These are phyloP conservation scores for Telmatherina bonti DNA, from an alignment of 2,797 vertebrate genomes.

Conservation along the genomic window DNA sequence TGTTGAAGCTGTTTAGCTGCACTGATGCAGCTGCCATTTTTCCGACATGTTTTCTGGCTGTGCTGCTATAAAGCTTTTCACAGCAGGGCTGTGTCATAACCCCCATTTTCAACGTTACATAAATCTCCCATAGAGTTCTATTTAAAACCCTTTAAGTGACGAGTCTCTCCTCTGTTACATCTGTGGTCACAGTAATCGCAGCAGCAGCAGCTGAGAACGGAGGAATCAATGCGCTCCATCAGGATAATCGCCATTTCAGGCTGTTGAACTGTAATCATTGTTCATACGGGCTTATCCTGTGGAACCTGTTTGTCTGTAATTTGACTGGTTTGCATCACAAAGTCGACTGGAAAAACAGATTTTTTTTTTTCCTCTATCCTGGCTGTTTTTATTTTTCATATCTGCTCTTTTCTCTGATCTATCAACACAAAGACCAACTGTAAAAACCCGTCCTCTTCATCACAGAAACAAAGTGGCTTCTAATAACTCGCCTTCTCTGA, in stretches of 20 bases:
- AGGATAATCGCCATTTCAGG: slow-evolving; percentile 26
- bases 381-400: slow-evolving; percentile 51
- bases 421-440: slow-evolving; percentile 37
- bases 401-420: slow-evolving; percentile 37
- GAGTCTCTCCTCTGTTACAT: not conserved
- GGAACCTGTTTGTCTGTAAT: slow-evolving; percentile 50
- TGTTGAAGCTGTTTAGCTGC: not conserved
- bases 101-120: not conserved
- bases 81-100: too few species aligned
- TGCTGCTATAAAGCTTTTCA: too few species aligned
- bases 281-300: slow-evolving; percentile 36
- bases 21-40: too few species aligned
- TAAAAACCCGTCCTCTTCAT: slow-evolving; percentile 21
- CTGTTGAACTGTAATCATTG: slow-evolving; percentile 59
- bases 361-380: too few species aligned
- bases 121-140: slow-evolving; percentile 15
- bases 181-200: slow-evolving; percentile 30
- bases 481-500: slow-evolving; percentile 21
- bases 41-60: too few species aligned
- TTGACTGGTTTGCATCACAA: slow-evolving; percentile 31
- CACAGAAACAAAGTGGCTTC: slow-evolving; percentile 15
- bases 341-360: slow-evolving; percentile 34
- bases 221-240: slow-evolving; percentile 49
- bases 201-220: slow-evolving; percentile 16
- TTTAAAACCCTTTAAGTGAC: slow-evolving; percentile 12